Evolutionary conservation across 2,888 invertebrate genomes (phyloP).

Genomic region (Stenichneumon culpator): DNA sequence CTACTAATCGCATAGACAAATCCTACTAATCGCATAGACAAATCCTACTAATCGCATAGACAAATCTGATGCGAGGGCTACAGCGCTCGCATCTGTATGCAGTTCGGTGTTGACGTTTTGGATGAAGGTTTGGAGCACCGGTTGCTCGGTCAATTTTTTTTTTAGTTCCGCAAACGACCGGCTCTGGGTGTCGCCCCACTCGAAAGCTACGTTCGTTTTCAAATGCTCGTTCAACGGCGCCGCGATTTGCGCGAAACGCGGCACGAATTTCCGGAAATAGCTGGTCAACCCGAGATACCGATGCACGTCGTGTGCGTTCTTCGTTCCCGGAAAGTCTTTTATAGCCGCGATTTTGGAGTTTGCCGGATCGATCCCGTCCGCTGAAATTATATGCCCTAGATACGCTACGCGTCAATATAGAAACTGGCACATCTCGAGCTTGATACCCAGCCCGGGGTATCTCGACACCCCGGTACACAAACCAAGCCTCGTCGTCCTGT

Average conservation of each 20-base stretch:
- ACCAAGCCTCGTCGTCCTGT: too few relatives aligned
- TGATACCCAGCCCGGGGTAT: conserved; percentile 75
- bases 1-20: conserved; percentile 66
- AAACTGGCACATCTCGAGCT: conserved; percentile 66
- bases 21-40: conserved; percentile 65
- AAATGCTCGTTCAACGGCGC: conserved; percentile 6
- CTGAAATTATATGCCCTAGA: conserved; percentile 73
- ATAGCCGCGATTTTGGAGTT: conserved; percentile 69
- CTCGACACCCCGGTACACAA: too few relatives aligned
- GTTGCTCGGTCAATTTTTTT: conserved; percentile 19
- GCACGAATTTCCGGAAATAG: conserved; percentile 58
- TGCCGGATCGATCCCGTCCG: conserved; percentile 58
- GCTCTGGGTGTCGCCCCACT: conserved; percentile 23
- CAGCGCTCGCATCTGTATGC: conserved; percentile 31
- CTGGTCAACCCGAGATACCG: conserved; percentile 41
- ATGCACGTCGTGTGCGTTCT: conserved; percentile 52
- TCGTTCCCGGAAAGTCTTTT: too few relatives aligned
- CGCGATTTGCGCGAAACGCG: conserved; percentile 27
- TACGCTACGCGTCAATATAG: conserved; percentile 52
- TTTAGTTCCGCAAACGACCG: conserved; percentile 29
- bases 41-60: conserved; percentile 66
- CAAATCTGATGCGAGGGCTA: conserved; percentile 49
- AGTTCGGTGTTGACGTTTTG: conserved; percentile 31
- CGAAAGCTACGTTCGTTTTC: background rate
- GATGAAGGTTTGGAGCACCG: conserved; percentile 36